Evolutionary conservation across 2,797 vertebrate genomes (phyloP), one percentile per base, ranked within the genome.

Genomic region (Falco biarmicus): DNA sequence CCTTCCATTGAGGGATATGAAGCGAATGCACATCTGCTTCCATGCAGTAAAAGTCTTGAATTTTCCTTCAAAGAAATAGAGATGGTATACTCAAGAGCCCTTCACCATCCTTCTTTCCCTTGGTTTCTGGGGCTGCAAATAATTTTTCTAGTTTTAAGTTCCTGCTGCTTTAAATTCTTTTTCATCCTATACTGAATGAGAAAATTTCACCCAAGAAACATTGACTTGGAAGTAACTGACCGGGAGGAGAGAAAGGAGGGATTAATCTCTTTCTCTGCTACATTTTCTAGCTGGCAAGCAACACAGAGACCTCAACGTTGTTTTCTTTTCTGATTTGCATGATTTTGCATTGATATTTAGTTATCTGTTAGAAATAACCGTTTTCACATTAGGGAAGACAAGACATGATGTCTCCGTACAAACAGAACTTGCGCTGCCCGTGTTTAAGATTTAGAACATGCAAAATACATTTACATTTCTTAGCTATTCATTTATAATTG

Each of bases 31-130:
- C 87, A 97, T 87, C 75, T 89, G 48, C 85, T 84, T 85, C 95
- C 94, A 64, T 74, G 91, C 95, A 93, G 89, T 66, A 68, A 87
- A 97, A 94, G 86, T 51, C 92, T 68, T 84, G 61, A 86, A 79
- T 60, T 95, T 97, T 96, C 94, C 84, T 95, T 90, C 93, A 93
- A 95, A 95, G 79, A 93, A 95, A 96, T 75, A 89, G 66, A 95
- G 86, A 94, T 61, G n/a, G 61, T 78, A 39, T 85, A 71, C 80
- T 91, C 88, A 79, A 94, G 95, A 80, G 19, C 54, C 65, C n/a
- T 89, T 43, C 83, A 41, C 60, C 63, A 53, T 68, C 32, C 15
- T 59, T 53, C 69, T 45, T 91, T 63, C n/a, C 31, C 68, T 76
- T 47, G 41, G 70, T 54, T 90, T 90, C 79, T 25, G 43, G 56